Evolutionary conservation across 2,888 invertebrate genomes (phyloP).

Genomic region (Melitaea athalia): DNA sequence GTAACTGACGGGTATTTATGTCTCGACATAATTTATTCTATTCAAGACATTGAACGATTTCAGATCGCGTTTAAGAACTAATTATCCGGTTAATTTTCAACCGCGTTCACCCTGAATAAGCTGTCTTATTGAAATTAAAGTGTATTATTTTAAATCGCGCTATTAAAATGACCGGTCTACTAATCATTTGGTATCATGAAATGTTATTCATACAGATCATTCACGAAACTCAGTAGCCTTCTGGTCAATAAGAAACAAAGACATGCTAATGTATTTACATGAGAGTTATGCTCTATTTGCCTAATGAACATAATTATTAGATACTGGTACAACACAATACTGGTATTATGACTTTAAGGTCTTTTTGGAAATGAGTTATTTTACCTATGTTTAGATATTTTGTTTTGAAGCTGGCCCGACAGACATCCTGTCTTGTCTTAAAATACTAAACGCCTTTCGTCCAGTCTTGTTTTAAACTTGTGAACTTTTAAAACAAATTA

Average conservation of each 20-base stretch:
- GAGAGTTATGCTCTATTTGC: conserved; percentile 2
- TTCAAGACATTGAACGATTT: not conserved
- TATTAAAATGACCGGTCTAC: conserved; percentile 22
- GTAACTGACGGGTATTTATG: not conserved
- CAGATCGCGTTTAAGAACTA: not conserved
- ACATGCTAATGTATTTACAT: not conserved
- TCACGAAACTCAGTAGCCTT: conserved; percentile 14
- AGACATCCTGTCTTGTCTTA: no score
- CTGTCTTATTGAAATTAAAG: conserved; percentile 6
- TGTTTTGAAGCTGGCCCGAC: no score
- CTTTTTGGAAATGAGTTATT: no score
- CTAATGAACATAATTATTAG: conserved; percentile 3
- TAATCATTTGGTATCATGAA: conserved; percentile 18
- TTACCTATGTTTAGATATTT: no score
- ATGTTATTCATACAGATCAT: conserved; percentile 1
- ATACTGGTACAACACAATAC: not conserved
- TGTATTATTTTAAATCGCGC: conserved; percentile 19
- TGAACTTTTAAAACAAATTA: no score
- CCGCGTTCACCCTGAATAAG: not conserved
- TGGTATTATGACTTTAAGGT: not conserved
- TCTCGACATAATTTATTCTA: not conserved
- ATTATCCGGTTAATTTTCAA: conserved; percentile 14
- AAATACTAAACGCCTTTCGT: no score
- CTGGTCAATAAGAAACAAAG: not conserved
- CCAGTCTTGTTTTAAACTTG: no score